Conservation (phyloP, 1,140 invertebrate genomes). For the Pseudachorutes palmiensis region DNA sequence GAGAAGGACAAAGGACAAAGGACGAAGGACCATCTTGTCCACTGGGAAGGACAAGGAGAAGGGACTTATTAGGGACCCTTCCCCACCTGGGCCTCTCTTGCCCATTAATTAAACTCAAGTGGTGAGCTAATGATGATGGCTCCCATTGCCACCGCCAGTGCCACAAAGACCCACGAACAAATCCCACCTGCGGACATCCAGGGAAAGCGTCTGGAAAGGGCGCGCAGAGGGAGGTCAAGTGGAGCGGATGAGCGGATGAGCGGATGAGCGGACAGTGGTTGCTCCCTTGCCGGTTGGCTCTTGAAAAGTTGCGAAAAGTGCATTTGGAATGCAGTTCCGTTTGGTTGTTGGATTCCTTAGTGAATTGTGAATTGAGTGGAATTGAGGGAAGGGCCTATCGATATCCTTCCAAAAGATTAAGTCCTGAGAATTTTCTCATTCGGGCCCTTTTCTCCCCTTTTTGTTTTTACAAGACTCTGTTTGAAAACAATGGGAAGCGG, state of each 20-base stretch:
- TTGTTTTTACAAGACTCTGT: conserved; percentile 10
- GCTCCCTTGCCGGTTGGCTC: neutral
- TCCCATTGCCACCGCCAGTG: neutral
- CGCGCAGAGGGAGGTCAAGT: neutral
- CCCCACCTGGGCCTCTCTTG: too few species aligned
- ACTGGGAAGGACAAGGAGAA: neutral
- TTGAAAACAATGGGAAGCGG: too few species aligned
- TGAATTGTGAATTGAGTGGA: too few species aligned
- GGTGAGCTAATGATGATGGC: neutral
- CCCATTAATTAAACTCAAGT: neutral
- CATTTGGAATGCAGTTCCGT: too few species aligned
- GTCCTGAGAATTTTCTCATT: conserved; percentile 38
- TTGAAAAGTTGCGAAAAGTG: neutral
- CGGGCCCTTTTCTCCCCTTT: conserved; percentile 11
- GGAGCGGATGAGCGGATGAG: neutral
- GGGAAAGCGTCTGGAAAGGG: neutral
- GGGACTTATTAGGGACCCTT: neutral
- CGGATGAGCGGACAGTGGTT: neutral
- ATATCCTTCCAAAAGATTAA: conserved; percentile 38
- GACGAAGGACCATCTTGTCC: neutral
- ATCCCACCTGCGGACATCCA: neutral
- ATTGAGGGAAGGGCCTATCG: conserved; percentile 7
- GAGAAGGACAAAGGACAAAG: neutral
- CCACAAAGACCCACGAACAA: neutral
- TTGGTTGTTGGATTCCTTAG: too few species aligned